Percentiles rank a stretch among this genome's conserved stretches.
Evolutionary conservation across 1,140 invertebrate genomes (phyloP).

Genomic region (Bilobella aurantiaca): DNA sequence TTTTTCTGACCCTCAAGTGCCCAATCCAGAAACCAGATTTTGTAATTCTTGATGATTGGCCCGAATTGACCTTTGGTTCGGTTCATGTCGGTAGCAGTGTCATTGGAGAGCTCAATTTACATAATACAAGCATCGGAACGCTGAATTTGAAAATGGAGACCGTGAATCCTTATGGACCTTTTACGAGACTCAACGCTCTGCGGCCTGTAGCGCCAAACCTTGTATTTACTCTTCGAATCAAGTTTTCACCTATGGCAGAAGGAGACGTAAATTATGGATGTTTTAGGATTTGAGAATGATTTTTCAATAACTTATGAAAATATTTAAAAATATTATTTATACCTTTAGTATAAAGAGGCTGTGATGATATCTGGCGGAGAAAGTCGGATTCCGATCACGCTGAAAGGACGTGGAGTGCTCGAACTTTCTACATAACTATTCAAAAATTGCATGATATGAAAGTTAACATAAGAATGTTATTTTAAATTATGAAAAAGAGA

Average conservation of each 20-base stretch:
- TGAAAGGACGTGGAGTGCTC: not conserved
- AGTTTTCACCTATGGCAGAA: slow-evolving; percentile 7
- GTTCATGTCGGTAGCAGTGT: not conserved
- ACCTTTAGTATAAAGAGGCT: not conserved
- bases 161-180: slow-evolving; percentile 14
- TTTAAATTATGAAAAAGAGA: too few species aligned
- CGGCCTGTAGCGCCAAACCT: slow-evolving; percentile 4
- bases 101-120: slow-evolving; percentile 2
- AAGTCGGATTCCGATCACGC: not conserved
- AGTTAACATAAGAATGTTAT: too few species aligned
- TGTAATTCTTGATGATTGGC: not conserved
- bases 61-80: slow-evolving; percentile 1
- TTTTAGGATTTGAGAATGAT: not conserved
- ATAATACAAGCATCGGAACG: not conserved
- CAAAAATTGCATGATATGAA: too few species aligned
- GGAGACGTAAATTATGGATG: not conserved
- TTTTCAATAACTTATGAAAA: not conserved
- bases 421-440: not conserved
- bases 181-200: slow-evolving; percentile 11
- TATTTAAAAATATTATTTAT: not conserved
- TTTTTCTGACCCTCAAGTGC: slow-evolving; percentile 7
- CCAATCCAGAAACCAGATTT: slow-evolving; percentile 14
- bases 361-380: not conserved
- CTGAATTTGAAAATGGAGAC: slow-evolving; percentile 7
- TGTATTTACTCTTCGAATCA: slow-evolving; percentile 12